Base-by-base conservation (phyloP, 2,888 invertebrate genomes). In the Lasioglossum oenotherae region DNA sequence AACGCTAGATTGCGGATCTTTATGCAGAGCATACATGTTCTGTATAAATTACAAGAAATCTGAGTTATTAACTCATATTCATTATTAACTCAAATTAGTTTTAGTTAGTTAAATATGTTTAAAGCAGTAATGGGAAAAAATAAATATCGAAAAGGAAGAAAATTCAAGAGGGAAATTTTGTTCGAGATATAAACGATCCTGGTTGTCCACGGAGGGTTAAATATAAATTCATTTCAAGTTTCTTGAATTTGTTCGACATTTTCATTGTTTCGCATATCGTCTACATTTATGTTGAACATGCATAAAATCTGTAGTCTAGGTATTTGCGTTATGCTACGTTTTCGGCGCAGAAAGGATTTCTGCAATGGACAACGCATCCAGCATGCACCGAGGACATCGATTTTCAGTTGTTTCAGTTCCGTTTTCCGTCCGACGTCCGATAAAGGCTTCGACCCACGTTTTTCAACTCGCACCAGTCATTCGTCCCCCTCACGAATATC, bases 371-470 rank as follows among this genome's bases (percentile, higher is more conserved):
- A 44, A 27, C 5, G 67, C 74, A 73, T 76, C 71, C 83, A 80
- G 82, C 83, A 91, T 89, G 91, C 79, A 78, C 31, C 82, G 74
- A 46, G 75, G 73, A 76, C 86, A 91, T 91, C 73, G 60, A 73
- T 46, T 71, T 64, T 60, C 27, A 71, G 84, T 82, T 72, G 31
- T 78, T 90, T 86, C 44, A 79, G 53, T 78, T 67, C 85, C 84
- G 73, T 84, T 87, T 92, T 87, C 41, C 77, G 73, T 88, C 88
- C 77, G 60, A 87, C 91, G 92, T 92, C 92, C 93, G 93, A 91
- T 92, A 91, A 92, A 92, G 76, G 4, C 78, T 89, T 91, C 91
- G 90, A 92, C 89, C 86, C 83, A 87, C 78, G 82, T 85, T 87
- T 85, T 88, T 91, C 81, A 87, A 80, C 88, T 19, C 86, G 87